phyloP scores from a whole-genome alignment of 37 sponge, comb jelly and placozoan species.

The Halichondria panicea region DNA sequence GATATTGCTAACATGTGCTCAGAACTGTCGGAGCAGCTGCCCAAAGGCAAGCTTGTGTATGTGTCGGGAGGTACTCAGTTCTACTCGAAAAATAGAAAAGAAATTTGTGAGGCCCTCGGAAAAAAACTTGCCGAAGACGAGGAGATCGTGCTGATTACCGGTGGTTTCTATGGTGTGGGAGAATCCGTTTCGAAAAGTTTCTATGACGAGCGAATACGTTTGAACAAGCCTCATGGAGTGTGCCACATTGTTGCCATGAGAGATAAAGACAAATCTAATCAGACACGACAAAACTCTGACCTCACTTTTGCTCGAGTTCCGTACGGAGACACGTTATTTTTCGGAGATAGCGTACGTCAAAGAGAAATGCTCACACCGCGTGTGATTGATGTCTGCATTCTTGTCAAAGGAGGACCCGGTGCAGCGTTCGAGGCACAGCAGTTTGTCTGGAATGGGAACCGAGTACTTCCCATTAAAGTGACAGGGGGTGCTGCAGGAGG shows the following conservation, averaged over 20 bases:
- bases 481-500: constrained; percentile 92
- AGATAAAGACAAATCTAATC: constrained; percentile 70
- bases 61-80: constrained; percentile 76
- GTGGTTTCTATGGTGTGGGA: constrained; percentile 89
- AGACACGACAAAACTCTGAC: constrained; percentile 74
- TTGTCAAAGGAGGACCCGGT: constrained; percentile 86
- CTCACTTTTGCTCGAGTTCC: constrained; percentile 65
- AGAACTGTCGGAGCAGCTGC: constrained; percentile 30
- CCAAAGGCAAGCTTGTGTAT: constrained; percentile 65
- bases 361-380: constrained; percentile 63
- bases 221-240: constrained; percentile 35
- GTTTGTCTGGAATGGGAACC: constrained; percentile 79
- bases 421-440: constrained; percentile 90
- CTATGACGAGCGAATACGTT: constrained; percentile 38
- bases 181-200: constrained; percentile 69
- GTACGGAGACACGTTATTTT: constrained; percentile 75
- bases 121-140: constrained; percentile 48
- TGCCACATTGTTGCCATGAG: constrained; percentile 64
- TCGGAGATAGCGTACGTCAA: constrained; percentile 75
- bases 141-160: constrained; percentile 66
- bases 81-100: constrained; percentile 52
- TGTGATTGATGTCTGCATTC: constrained; percentile 57
- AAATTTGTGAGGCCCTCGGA: constrained; percentile 70
- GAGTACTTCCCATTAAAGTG: constrained; percentile 67
- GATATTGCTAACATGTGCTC: constrained; percentile 33